phyloP scores from a whole-genome alignment of 2,888 invertebrate genomes.

The Danaus chrysippus region DNA sequence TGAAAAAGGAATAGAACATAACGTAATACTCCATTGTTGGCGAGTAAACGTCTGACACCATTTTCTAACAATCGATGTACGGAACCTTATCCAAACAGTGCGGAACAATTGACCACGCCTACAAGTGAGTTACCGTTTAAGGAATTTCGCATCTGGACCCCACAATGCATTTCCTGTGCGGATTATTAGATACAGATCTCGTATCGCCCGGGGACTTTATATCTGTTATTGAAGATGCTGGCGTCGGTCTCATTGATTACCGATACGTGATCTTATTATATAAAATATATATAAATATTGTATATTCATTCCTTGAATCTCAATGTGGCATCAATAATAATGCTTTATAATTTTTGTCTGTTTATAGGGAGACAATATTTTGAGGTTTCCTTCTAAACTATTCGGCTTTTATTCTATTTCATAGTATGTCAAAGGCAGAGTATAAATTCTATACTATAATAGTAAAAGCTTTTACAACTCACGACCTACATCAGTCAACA shows the following conservation, averaged over 20 bases:
- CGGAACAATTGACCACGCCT: constrained; percentile 68
- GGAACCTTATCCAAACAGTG: constrained; percentile 43
- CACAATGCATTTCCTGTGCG: constrained; percentile 75
- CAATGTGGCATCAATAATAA: too few species aligned
- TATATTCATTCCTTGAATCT: too few species aligned
- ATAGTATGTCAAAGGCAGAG: neutral
- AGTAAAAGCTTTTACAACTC: neutral
- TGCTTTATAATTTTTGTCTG: too few species aligned
- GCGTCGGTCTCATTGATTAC: constrained; percentile 53
- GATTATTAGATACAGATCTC: constrained; percentile 72
- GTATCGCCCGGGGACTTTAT: constrained; percentile 59
- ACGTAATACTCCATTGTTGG: constrained; percentile 11
- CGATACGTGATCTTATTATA: neutral
- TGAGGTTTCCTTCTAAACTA: too few species aligned
- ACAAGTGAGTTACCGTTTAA: constrained; percentile 52
- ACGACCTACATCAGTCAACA: neutral
- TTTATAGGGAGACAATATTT: too few species aligned
- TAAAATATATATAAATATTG: neutral
- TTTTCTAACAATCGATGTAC: constrained; percentile 44
- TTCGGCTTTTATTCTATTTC: too few species aligned
- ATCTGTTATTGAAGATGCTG: constrained; percentile 56
- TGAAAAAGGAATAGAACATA: constrained; percentile 12
- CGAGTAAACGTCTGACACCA: constrained; percentile 35
- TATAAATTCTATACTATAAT: neutral
- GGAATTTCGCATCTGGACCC: constrained; percentile 76